Evolutionary conservation across 1,140 invertebrate genomes (phyloP).

Genomic region (Anastatus disparis): DNA sequence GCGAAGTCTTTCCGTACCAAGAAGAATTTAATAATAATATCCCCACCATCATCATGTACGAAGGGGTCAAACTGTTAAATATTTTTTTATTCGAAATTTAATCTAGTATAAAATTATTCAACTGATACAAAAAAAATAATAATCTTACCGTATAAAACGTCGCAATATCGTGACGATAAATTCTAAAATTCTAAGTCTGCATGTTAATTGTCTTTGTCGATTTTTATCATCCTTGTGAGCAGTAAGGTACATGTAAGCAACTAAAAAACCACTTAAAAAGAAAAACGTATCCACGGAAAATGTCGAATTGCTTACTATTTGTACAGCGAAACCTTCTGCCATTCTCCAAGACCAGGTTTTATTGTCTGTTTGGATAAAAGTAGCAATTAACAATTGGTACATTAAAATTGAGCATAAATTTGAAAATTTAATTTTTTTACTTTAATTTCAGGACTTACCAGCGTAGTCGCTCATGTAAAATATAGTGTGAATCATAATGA

Average conservation of each 20-base stretch:
- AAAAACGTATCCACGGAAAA: slow-evolving; percentile 67
- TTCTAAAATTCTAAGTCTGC: slow-evolving; percentile 47
- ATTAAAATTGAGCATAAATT: no score
- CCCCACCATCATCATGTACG: slow-evolving; percentile 68
- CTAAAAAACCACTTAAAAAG: slow-evolving; percentile 65
- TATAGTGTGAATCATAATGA: slow-evolving; percentile 62
- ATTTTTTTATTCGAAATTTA: no score
- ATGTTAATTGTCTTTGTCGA: slow-evolving; percentile 46
- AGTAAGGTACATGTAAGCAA: slow-evolving; percentile 62
- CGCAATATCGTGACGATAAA: slow-evolving; percentile 56
- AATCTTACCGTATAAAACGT: slow-evolving; percentile 63
- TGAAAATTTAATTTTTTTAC: not conserved
- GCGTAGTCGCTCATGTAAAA: slow-evolving; percentile 60
- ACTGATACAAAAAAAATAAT: not conserved
- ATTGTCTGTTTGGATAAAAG: no score
- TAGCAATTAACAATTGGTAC: not conserved
- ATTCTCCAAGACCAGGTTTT: slow-evolving; percentile 50
- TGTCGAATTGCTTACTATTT: slow-evolving; percentile 62
- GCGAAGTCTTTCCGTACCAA: slow-evolving; percentile 65
- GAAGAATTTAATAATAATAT: slow-evolving; percentile 65
- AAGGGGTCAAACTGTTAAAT: slow-evolving; percentile 53
- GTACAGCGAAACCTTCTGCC: slow-evolving; percentile 52
- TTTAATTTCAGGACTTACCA: slow-evolving; percentile 48
- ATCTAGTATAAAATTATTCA: not conserved
- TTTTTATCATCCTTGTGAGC: slow-evolving; percentile 44